Conservation (phyloP, 2,113 vertebrate genomes). For the Sterrhoptilus dennistouni region DNA sequence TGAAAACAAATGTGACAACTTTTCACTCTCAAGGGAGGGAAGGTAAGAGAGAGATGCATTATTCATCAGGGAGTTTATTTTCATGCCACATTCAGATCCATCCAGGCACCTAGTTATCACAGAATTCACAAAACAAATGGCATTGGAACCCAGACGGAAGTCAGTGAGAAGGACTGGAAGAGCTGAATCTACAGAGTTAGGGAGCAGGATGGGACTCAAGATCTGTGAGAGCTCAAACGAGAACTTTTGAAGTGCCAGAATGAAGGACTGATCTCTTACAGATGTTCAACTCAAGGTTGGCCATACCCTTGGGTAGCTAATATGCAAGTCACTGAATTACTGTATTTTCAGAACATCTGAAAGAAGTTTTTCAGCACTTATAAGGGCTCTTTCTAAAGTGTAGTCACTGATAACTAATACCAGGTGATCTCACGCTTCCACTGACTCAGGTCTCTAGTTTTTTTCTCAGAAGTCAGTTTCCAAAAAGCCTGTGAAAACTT, state of each 20-base stretch:
- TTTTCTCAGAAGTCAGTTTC: background rate
- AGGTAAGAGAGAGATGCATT: background rate
- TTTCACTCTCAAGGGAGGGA: background rate
- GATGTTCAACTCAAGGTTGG: background rate
- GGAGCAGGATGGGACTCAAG: background rate
- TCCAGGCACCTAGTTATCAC: background rate
- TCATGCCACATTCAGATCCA: background rate
- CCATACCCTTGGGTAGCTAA: background rate
- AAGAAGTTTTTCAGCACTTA: background rate
- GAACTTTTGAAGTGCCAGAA: background rate
- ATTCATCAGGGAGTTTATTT: background rate
- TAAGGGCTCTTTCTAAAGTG: background rate
- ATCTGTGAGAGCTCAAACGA: background rate
- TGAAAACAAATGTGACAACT: constrained; percentile 13
- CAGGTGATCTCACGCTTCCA: background rate
- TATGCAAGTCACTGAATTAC: background rate
- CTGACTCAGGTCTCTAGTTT: background rate
- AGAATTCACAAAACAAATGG: background rate
- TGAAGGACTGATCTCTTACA: background rate
- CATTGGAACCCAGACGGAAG: background rate
- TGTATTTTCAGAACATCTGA: background rate
- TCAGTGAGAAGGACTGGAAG: background rate
- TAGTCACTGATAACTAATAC: background rate
- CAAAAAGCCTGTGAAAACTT: background rate
- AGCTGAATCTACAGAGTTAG: background rate